A percentile compares a stretch with the other conserved stretches of the same genome.
These are phyloP conservation scores for Enchytraeus crypticus DNA, from an alignment of 2,888 invertebrate genomes.

Conservation along the genomic window DNA sequence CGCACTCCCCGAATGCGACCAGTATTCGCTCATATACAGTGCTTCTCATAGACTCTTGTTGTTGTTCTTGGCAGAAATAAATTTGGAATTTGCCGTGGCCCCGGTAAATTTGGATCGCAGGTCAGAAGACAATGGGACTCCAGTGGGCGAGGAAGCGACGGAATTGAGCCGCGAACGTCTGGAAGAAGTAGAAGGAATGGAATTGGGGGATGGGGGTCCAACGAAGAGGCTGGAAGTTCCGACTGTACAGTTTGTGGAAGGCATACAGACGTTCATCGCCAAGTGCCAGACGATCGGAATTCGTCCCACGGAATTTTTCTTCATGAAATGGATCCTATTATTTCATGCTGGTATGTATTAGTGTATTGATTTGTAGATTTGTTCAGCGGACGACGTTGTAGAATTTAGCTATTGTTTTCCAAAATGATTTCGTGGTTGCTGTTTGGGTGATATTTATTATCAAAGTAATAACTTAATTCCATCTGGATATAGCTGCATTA, in stretches of 20 bases:
- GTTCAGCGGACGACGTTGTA: not conserved
- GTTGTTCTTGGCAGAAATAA: not conserved
- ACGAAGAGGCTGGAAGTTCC: not conserved
- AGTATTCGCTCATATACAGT: not conserved
- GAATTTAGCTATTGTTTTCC: no score
- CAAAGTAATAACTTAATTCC: no score
- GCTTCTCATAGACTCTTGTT: not conserved
- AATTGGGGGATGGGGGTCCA: not conserved
- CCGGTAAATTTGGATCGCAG: no score
- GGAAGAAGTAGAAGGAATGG: not conserved
- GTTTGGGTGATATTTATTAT: no score
- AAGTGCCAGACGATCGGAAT: conserved; percentile 41
- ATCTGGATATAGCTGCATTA: no score
- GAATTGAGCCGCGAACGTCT: not conserved
- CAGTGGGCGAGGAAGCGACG: not conserved
- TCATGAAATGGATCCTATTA: conserved; percentile 39
- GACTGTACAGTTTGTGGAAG: conserved; percentile 42
- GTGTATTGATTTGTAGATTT: not conserved
- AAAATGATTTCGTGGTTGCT: no score
- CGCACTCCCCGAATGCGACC: not conserved
- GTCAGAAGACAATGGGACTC: not conserved
- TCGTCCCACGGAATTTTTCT: conserved; percentile 40
- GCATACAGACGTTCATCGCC: conserved; percentile 40
- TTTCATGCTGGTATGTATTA: conserved; percentile 38
- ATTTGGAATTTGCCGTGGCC: not conserved